phyloP scores from a whole-genome alignment of 2,113 vertebrate genomes.

The Channa argus region DNA sequence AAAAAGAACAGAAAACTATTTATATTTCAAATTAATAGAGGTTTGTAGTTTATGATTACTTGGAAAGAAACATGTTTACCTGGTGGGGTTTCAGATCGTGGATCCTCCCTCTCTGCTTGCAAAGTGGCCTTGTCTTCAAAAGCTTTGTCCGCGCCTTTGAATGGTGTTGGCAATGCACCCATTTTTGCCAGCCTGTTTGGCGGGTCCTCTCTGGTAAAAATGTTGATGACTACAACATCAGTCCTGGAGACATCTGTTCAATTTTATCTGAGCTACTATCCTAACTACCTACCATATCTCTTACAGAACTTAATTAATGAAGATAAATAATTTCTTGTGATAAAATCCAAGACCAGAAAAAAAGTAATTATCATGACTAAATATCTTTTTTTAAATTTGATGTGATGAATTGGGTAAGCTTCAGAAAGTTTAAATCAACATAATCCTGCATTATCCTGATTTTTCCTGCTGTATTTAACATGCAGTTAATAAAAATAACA shows the following conservation, averaged over 20 bases:
- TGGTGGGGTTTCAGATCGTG: conserved; percentile 77
- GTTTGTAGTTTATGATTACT: neutral
- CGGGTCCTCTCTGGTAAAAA: conserved; percentile 85
- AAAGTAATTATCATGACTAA: neutral
- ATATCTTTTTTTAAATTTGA: conserved; percentile 11
- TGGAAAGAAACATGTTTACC: conserved; percentile 61
- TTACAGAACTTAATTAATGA: too few species aligned
- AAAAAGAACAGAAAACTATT: conserved; percentile 4
- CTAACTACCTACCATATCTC: too few species aligned
- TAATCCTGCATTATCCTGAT: conserved; percentile 66
- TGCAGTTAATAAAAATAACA: neutral
- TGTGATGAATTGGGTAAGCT: conserved; percentile 30
- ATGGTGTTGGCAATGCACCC: conserved; percentile 92
- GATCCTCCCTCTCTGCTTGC: conserved; percentile 81
- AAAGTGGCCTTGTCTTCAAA: conserved; percentile 68
- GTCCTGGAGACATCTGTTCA: too few species aligned
- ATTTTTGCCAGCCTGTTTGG: conserved; percentile 88
- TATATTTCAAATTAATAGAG: neutral
- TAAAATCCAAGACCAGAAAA: neutral
- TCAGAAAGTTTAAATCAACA: conserved; percentile 25
- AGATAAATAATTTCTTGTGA: too few species aligned
- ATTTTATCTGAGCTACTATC: too few species aligned
- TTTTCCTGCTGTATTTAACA: conserved; percentile 18
- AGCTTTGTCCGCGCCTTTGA: conserved; percentile 73
- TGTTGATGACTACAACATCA: neutral